Evolutionary conservation across 2,797 vertebrate genomes (phyloP).

Genomic region (Syngnathus rostellatus): DNA sequence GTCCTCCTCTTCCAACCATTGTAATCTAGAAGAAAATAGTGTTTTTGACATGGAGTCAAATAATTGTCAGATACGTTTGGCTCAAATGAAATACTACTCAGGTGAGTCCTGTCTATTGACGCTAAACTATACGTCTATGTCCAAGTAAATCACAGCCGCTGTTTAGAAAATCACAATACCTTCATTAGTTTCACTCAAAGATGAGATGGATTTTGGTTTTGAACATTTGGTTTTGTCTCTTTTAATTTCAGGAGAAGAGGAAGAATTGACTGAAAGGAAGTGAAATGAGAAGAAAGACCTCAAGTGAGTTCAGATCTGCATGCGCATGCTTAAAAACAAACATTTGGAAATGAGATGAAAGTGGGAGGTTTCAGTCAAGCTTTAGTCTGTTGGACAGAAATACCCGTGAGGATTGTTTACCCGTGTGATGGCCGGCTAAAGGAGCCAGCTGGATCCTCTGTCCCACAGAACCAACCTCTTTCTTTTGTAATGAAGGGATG

Average conservation of each 20-base stretch:
- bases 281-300: slow-evolving; percentile 38
- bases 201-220: slow-evolving; percentile 63
- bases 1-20: slow-evolving; percentile 80
- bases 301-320: slow-evolving; percentile 17
- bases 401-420: slow-evolving; percentile 62
- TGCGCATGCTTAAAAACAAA: not conserved
- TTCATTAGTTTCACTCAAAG: slow-evolving; percentile 64
- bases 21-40: slow-evolving; percentile 71
- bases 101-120: not conserved
- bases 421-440: slow-evolving; percentile 66
- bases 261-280: slow-evolving; percentile 62
- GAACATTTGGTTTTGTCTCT: slow-evolving; percentile 68
- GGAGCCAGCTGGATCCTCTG: slow-evolving; percentile 88
- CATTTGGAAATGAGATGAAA: slow-evolving; percentile 12
- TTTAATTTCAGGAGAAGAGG: slow-evolving; percentile 70
- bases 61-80: not conserved
- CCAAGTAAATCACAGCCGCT: not conserved
- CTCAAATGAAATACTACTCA: not conserved
- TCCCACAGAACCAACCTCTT: slow-evolving; percentile 86
- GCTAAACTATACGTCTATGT: too few relatives aligned
- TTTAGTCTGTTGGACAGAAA: not conserved
- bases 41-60: not conserved
- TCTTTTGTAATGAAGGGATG: slow-evolving; percentile 86
- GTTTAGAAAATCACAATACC: slow-evolving; percentile 45
- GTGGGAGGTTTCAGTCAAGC: not conserved